These are phyloP conservation scores for Dendroctonus ponderosae DNA, from an alignment of 1,140 invertebrate species.

Conservation along the genomic window DNA sequence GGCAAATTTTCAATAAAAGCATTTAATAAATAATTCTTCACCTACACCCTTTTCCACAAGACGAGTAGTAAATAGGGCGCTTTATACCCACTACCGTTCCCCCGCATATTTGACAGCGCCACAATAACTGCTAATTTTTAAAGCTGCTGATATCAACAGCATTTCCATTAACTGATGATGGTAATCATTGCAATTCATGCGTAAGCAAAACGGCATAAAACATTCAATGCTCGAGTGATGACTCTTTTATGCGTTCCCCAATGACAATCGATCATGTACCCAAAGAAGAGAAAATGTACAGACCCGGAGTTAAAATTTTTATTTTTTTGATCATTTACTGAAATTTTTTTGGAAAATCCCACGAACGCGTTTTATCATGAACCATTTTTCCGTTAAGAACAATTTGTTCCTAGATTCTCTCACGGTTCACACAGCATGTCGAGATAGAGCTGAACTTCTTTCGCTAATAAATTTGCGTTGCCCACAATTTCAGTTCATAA, in stretches of 20 bases:
- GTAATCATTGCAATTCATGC: slow-evolving; percentile 37
- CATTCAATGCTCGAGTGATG: slow-evolving; percentile 42
- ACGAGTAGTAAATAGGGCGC: no score
- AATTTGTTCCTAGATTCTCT: no score
- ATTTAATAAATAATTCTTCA: no score
- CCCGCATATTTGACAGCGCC: slow-evolving; percentile 8
- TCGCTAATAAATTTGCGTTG: slow-evolving; percentile 1
- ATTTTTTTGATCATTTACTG: neutral
- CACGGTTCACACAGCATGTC: no score
- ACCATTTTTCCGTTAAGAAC: no score
- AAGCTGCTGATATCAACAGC: slow-evolving; percentile 1
- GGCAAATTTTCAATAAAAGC: no score
- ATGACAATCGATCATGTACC: slow-evolving; percentile 39
- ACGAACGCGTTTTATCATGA: no score
- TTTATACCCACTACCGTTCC: neutral
- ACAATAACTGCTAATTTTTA: slow-evolving; percentile 40
- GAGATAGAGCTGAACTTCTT: no score
- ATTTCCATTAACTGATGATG: slow-evolving; percentile 31
- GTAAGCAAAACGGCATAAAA: slow-evolving; percentile 29
- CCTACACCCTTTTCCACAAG: no score
- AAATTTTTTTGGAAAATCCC: neutral
- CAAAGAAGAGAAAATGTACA: neutral
- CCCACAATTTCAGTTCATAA: slow-evolving; percentile 9
- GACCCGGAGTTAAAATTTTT: neutral
- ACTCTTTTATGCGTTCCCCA: slow-evolving; percentile 39